Evolutionary conservation across 2,888 invertebrate genomes (phyloP).

Genomic region (Parasteatoda lunata): DNA sequence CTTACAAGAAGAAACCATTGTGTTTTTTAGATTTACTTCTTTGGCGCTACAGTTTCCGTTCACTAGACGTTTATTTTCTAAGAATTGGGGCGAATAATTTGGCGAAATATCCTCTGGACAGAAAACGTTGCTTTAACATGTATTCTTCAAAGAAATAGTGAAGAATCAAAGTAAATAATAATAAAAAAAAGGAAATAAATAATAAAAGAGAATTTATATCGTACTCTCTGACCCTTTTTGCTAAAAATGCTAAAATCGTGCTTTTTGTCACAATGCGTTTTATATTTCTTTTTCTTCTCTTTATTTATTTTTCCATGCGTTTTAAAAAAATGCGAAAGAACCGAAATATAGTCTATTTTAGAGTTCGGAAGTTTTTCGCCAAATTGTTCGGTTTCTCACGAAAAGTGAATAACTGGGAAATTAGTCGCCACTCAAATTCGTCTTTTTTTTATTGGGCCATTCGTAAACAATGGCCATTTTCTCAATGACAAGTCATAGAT

Average conservation of each 20-base stretch:
- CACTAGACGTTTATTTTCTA: slow-evolving; percentile 20
- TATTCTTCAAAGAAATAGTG: not conserved
- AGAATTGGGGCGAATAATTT: slow-evolving; percentile 66
- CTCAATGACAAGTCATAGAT: not conserved
- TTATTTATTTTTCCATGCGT: slow-evolving; percentile 7
- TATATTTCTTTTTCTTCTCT: not conserved
- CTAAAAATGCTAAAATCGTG: slow-evolving; percentile 57
- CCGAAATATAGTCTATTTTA: not conserved
- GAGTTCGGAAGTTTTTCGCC: not conserved
- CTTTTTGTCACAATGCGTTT: slow-evolving; percentile 58
- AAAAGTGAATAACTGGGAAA: not conserved
- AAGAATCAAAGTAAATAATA: slow-evolving; percentile 7
- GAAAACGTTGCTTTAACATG: slow-evolving; percentile 10
- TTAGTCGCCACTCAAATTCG: not conserved
- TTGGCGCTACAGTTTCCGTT: not conserved
- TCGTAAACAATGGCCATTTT: not conserved
- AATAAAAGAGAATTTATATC: not conserved
- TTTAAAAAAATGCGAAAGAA: slow-evolving; percentile 22
- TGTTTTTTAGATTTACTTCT: slow-evolving; percentile 24
- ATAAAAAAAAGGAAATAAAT: slow-evolving; percentile 12
- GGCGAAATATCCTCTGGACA: slow-evolving; percentile 29
- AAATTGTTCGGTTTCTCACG: not conserved
- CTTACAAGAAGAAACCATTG: slow-evolving; percentile 58
- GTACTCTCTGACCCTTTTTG: slow-evolving; percentile 64
- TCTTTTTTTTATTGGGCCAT: not conserved